Evolutionary conservation across 2,113 vertebrate genomes (phyloP).

Genomic region (Alligator mississippiensis): DNA sequence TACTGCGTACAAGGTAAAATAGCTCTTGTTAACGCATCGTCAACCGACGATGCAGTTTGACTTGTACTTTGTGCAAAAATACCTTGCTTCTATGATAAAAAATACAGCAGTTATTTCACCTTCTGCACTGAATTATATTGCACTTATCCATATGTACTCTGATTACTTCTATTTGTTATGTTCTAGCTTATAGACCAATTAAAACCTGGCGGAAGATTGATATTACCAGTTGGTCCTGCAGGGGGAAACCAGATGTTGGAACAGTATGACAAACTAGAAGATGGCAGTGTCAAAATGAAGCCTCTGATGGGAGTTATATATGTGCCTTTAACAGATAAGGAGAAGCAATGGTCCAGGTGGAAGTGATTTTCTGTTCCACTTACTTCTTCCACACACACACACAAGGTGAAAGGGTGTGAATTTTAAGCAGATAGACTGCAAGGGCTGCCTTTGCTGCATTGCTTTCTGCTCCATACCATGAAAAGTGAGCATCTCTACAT

Average conservation of each 20-base stretch:
- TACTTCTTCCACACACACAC: constrained; percentile 87
- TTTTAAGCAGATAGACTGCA: constrained; percentile 87
- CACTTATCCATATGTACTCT: constrained; percentile 25
- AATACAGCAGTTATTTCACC: background rate
- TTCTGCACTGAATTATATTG: constrained; percentile 30
- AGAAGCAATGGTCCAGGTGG: constrained; percentile 99
- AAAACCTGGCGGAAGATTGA: constrained; percentile 97
- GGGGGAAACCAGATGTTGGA: constrained; percentile 99
- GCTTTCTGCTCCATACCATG: constrained; percentile 87
- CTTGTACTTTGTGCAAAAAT: background rate
- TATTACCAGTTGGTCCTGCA: constrained; percentile 95
- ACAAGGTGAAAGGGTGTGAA: constrained; percentile 97
- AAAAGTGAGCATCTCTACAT: constrained; percentile 73
- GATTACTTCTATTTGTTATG: constrained; percentile 61
- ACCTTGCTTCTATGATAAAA: background rate
- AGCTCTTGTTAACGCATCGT: background rate
- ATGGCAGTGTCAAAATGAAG: constrained; percentile 98
- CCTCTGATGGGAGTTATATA: constrained; percentile 99
- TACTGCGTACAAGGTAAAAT: background rate
- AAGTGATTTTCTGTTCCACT: constrained; percentile 98
- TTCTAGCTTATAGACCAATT: constrained; percentile 96
- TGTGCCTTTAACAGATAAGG: constrained; percentile 99
- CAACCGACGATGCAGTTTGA: background rate
- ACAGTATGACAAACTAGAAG: constrained; percentile 97
- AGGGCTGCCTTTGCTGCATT: constrained; percentile 85